A percentile compares a stretch with the other conserved stretches of the same genome.
phyloP scores from a whole-genome alignment of 2,113 vertebrate species.

The Sebastes schlegelii region DNA sequence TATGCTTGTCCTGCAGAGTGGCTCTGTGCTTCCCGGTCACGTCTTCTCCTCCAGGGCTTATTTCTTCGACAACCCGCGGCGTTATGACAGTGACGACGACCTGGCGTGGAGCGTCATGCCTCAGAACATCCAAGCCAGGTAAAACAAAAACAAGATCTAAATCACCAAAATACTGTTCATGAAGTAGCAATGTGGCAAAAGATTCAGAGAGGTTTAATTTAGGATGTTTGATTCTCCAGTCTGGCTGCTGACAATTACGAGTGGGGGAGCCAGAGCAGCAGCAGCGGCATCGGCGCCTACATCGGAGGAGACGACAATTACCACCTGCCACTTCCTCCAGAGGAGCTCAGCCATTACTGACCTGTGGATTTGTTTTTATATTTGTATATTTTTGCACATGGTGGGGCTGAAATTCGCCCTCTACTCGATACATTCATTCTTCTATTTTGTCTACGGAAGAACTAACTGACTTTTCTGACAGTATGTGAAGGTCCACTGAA shows the following conservation, averaged over 20 bases:
- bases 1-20: conserved; percentile 80
- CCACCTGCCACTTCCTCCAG: conserved; percentile 77
- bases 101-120: conserved; percentile 94
- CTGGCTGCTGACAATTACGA: conserved; percentile 91
- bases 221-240: conserved; percentile 69
- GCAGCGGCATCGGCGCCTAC: conserved; percentile 88
- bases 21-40: conserved; percentile 88
- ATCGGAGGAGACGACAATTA: conserved; percentile 85
- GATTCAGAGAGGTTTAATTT: neutral
- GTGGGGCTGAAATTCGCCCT: conserved; percentile 16
- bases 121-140: conserved; percentile 93
- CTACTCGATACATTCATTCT: conserved; percentile 38
- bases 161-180: neutral
- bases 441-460: conserved; percentile 44
- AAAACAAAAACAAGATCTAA: neutral
- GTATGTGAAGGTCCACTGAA: conserved; percentile 50
- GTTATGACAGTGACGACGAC: conserved; percentile 97
- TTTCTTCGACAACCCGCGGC: conserved; percentile 97
- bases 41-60: conserved; percentile 92
- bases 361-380: neutral
- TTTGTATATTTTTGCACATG: conserved; percentile 73
- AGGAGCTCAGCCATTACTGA: conserved; percentile 85
- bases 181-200: neutral
- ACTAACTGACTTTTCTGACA: conserved; percentile 58
- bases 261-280: conserved; percentile 89